Percentiles rank a stretch among this genome's conserved stretches.
Conservation (phyloP, 2,888 invertebrate species). For the Acanthosepion lycidas region DNA sequence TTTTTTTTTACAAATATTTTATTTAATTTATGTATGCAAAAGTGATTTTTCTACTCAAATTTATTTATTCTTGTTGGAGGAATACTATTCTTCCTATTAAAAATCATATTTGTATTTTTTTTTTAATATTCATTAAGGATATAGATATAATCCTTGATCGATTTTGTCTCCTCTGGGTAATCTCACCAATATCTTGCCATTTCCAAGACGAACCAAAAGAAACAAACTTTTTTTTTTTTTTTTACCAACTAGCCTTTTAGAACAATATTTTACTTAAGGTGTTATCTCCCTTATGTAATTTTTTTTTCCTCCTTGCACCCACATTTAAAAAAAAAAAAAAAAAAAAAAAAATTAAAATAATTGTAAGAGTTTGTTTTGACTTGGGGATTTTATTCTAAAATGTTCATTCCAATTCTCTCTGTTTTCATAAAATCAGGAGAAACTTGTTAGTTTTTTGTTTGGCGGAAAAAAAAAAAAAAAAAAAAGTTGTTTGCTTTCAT, state of each 20-base stretch:
- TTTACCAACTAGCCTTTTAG: background rate
- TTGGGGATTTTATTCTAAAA: constrained; percentile 23
- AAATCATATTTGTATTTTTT: background rate
- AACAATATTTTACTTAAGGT: background rate
- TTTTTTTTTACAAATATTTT: no score
- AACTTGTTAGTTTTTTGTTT: no score
- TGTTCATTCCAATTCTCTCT: background rate
- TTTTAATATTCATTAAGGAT: background rate
- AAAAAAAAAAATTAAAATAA: background rate
- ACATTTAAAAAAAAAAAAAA: background rate
- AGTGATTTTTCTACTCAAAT: background rate
- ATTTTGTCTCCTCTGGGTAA: background rate
- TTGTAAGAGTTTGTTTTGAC: background rate
- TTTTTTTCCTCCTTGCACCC: background rate
- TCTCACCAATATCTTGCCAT: background rate
- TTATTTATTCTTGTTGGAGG: background rate
- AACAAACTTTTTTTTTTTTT: background rate
- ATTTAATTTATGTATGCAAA: background rate
- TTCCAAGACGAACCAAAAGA: background rate
- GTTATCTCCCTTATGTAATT: background rate
- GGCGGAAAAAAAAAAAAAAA: background rate
- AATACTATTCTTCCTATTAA: background rate
- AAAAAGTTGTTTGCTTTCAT: background rate
- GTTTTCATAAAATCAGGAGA: background rate
- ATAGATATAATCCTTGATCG: background rate